These are phyloP conservation scores for Grammomys dolichurus DNA, from an alignment of 2,113 vertebrate genomes.

Conservation along the genomic window DNA sequence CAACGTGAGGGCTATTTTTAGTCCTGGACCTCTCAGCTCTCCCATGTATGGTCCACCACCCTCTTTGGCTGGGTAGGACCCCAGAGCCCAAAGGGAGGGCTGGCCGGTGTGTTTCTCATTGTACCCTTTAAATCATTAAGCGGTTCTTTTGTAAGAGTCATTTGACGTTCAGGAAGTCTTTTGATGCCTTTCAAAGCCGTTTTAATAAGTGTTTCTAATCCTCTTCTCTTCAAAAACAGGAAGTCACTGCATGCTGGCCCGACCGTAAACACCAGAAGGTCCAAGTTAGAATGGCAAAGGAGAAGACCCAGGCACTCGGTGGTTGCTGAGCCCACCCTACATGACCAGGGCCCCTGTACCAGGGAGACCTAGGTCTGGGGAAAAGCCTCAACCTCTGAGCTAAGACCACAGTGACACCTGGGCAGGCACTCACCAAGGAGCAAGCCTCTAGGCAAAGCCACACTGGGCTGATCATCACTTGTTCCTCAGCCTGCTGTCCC, in stretches of 20 bases:
- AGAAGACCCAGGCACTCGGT: not conserved
- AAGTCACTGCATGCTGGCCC: conserved; percentile 59
- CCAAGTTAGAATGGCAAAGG: not conserved
- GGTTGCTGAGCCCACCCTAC: not conserved
- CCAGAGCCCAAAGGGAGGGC: not conserved
- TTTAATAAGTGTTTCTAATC: conserved; percentile 83
- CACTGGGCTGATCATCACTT: not conserved
- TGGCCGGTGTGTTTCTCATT: conserved; percentile 38
- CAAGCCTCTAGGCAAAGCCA: too few species aligned
- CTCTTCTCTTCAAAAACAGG: conserved; percentile 83
- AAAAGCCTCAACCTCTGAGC: not conserved
- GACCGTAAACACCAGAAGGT: conserved; percentile 72
- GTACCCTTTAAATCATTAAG: conserved; percentile 66
- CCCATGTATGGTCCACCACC: not conserved
- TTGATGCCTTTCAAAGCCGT: conserved; percentile 81
- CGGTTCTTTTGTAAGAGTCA: conserved; percentile 76
- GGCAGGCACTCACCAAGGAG: not conserved
- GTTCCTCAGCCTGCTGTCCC: not conserved
- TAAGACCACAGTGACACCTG: not conserved
- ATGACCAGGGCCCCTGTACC: not conserved
- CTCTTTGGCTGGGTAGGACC: not conserved
- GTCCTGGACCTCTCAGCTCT: not conserved
- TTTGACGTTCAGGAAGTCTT: conserved; percentile 80
- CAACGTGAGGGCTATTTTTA: not conserved
- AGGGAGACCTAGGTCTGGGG: not conserved